A percentile compares a stretch with the other conserved stretches of the same genome.
phyloP scores from a whole-genome alignment of 2,797 vertebrate species.

The Petrocephalus sullivani region DNA sequence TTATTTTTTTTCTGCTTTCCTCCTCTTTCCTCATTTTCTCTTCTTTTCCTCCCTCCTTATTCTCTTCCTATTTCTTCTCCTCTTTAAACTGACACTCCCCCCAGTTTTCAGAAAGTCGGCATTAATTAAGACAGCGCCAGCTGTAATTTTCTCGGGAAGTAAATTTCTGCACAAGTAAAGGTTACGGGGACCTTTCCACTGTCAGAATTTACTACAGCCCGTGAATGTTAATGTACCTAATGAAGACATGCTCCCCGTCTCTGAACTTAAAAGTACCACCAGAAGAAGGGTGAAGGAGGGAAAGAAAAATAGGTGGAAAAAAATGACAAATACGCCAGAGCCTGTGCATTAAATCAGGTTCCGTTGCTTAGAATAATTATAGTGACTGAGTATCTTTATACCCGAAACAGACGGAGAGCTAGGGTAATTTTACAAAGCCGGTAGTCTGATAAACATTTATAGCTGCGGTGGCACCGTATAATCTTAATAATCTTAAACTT shows the following conservation, averaged over 20 bases:
- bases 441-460: conserved; percentile 55
- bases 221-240: conserved; percentile 96
- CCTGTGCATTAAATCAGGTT: conserved; percentile 65
- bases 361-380: conserved; percentile 66
- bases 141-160: conserved; percentile 88
- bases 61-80: conserved; percentile 48
- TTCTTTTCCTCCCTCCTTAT: conserved; percentile 51
- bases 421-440: conserved; percentile 62
- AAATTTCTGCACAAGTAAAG: conserved; percentile 89
- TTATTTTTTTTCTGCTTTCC: conserved; percentile 60
- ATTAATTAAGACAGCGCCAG: conserved; percentile 85
- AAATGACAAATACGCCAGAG: conserved; percentile 70
- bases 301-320: conserved; percentile 44
- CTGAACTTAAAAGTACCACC: conserved; percentile 80
- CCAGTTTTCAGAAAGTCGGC: conserved; percentile 96
- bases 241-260: conserved; percentile 87
- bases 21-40: conserved; percentile 48
- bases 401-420: conserved; percentile 66
- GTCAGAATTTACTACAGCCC: conserved; percentile 82
- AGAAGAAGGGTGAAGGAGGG: conserved; percentile 67
- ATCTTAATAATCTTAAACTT: conserved; percentile 41
- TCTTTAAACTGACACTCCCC: conserved; percentile 91
- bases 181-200: conserved; percentile 96
- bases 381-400: conserved; percentile 73
- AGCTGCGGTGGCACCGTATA: conserved; percentile 30